Evolutionary conservation across 2,797 vertebrate species (phyloP), one percentile per base, ranked within the genome.

Genomic region (Ptychobarbus kaznakovi): DNA sequence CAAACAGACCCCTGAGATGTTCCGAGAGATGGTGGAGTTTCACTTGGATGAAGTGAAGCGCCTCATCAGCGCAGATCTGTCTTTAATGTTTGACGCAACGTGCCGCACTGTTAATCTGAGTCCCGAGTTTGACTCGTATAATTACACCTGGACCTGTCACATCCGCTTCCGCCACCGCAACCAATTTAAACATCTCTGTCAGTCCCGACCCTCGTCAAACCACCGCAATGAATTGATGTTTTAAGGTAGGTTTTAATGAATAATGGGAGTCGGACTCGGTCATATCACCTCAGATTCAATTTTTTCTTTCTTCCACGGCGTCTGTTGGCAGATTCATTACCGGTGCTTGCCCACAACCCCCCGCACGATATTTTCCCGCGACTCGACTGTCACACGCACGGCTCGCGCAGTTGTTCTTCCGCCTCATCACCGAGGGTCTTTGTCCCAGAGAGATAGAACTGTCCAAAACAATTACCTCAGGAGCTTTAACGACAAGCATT

Each of bases 261-360:
- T 95, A 94, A 93, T 0, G 32, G 89, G 90, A 96, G 95, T 95
- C 95, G 94, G 94, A 94, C 95, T 95, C 93, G 95, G 95, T 97
- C 95, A 95, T 86, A 96, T 92, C 92, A 92, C 53, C 94, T 93
- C 93, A 93, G 91, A 96, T 97, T 96, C 94, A 95, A 80, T 90
- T 86, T 86, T 93, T 96, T 93, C 18, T 69, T 73, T 49, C 75
- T 87, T 87, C 75, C 63, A 56, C 2, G 22, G 53, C 63, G 74
- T 95, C 93, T 94, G 95, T 94, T 97, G 96, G 97, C 97, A 97
- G 96, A 96, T 97, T 97, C 97, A 97, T 98, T 97, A 97, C 94
- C 89, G 90, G 90, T 90, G 91, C 92, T 92, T 92, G 70, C 77
- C 81, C 74, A 69, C 84, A 61, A 56, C 76, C 79, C 79, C 69